Evolutionary conservation across 2,797 vertebrate genomes (phyloP).

Genomic region (Falco naumanni): DNA sequence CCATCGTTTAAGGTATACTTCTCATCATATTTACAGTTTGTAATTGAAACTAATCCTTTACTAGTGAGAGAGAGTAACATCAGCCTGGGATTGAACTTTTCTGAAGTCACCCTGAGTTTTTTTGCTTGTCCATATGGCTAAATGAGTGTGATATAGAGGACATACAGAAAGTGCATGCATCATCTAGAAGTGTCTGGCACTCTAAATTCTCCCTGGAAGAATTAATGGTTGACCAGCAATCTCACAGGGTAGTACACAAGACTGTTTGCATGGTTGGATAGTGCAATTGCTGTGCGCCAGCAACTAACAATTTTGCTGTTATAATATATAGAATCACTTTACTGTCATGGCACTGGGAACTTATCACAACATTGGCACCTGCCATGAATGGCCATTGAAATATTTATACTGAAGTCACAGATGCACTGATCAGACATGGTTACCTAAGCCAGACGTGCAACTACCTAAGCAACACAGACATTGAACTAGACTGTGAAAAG

Average conservation of each 20-base stretch:
- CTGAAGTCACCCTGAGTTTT: rapidly evolving
- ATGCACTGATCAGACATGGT: rapidly evolving
- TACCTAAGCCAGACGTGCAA: too few species aligned
- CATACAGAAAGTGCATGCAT: neutral
- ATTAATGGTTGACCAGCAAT: neutral
- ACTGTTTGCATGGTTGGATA: neutral
- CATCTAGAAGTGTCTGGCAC: neutral
- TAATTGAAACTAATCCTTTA: neutral
- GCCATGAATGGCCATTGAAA: neutral
- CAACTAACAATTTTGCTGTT: neutral
- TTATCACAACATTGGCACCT: neutral
- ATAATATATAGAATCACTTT: neutral
- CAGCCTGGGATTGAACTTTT: neutral
- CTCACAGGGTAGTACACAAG: neutral
- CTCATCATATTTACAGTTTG: neutral
- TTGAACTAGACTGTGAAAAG: neutral
- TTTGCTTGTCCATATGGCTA: neutral
- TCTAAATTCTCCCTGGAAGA: neutral
- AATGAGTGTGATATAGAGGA: neutral
- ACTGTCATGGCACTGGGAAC: neutral
- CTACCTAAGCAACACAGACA: neutral
- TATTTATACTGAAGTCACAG: neutral
- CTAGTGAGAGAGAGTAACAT: neutral
- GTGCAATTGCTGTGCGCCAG: neutral
- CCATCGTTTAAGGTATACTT: neutral